These are phyloP conservation scores for Semaprochilodus insignis DNA, from an alignment of 2,797 vertebrate genomes.

Conservation along the genomic window DNA sequence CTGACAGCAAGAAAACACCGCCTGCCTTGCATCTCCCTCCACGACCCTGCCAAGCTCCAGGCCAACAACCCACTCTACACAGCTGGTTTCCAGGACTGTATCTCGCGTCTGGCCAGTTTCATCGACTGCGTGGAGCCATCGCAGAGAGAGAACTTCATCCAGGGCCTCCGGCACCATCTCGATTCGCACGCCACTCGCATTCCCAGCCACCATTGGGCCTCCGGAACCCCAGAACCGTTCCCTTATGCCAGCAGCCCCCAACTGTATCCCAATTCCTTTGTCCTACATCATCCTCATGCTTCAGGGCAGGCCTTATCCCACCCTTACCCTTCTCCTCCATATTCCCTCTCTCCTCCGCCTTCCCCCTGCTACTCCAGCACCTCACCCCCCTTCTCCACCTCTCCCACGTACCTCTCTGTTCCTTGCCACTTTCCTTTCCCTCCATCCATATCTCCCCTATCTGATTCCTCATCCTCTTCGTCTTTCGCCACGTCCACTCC, in stretches of 20 bases:
- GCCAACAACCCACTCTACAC: conserved; percentile 53
- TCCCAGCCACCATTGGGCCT: conserved; percentile 36
- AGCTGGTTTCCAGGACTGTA: conserved; percentile 61
- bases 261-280: conserved; percentile 52
- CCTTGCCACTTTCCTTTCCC: conserved; percentile 63
- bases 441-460: conserved; percentile 52
- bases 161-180: conserved; percentile 55
- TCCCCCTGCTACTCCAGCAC: conserved; percentile 61
- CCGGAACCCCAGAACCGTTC: conserved; percentile 44
- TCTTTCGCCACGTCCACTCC: conserved; percentile 49
- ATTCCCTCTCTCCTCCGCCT: conserved; percentile 65
- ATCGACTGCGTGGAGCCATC: conserved; percentile 60
- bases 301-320: conserved; percentile 43
- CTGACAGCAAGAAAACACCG: conserved; percentile 27
- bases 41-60: conserved; percentile 16
- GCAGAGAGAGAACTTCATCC: conserved; percentile 55
- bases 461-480: conserved; percentile 46
- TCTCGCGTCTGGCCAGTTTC: conserved; percentile 55
- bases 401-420: conserved; percentile 57
- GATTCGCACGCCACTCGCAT: conserved; percentile 49
- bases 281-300: conserved; percentile 52
- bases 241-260: conserved; percentile 29
- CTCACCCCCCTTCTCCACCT: conserved; percentile 56
- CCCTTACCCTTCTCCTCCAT: conserved; percentile 63
- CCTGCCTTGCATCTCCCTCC: conserved; percentile 25